Evolutionary conservation across 2,797 vertebrate genomes (phyloP).

Genomic region (Pantherophis alleghaniensis): DNA sequence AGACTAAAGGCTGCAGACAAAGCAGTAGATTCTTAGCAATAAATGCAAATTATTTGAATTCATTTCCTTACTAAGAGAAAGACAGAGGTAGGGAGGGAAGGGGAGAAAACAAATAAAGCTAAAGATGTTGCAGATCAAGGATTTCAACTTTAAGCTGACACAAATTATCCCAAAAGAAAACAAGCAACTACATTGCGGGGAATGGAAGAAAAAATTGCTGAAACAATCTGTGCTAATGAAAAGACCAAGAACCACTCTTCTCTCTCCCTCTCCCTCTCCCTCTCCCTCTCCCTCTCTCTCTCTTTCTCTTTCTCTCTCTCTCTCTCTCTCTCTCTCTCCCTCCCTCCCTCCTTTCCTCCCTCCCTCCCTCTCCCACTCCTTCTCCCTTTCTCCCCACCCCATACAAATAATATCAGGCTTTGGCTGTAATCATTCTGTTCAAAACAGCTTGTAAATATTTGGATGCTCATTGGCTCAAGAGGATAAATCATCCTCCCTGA

Average conservation of each 20-base stretch:
- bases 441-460: slow-evolving; percentile 65
- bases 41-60: slow-evolving; percentile 75
- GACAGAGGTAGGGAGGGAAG: slow-evolving; percentile 4
- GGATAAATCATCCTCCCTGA: slow-evolving; percentile 56
- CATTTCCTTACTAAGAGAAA: slow-evolving; percentile 52
- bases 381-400: not conserved
- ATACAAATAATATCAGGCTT: slow-evolving; percentile 54
- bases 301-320: not conserved
- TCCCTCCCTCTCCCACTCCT: too few species aligned
- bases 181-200: slow-evolving; percentile 42
- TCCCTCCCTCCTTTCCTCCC: accelerated
- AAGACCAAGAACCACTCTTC: slow-evolving; percentile 51
- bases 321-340: accelerated
- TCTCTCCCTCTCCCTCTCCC: not conserved
- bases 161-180: slow-evolving; percentile 58
- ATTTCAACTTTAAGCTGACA: slow-evolving; percentile 56
- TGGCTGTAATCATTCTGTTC: slow-evolving; percentile 62
- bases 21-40: slow-evolving; percentile 66
- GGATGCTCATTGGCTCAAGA: slow-evolving; percentile 59
- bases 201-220: slow-evolving; percentile 28
- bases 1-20: slow-evolving; percentile 72
- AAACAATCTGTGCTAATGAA: slow-evolving; percentile 58
- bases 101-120: slow-evolving; percentile 27
- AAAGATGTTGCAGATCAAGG: slow-evolving; percentile 63
- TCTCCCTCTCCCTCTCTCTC: slow-evolving; percentile 28